Evolutionary conservation across 2,113 vertebrate genomes (phyloP), one percentile per base, ranked within the genome.

Genomic region (Cricetomys ansorgei): DNA sequence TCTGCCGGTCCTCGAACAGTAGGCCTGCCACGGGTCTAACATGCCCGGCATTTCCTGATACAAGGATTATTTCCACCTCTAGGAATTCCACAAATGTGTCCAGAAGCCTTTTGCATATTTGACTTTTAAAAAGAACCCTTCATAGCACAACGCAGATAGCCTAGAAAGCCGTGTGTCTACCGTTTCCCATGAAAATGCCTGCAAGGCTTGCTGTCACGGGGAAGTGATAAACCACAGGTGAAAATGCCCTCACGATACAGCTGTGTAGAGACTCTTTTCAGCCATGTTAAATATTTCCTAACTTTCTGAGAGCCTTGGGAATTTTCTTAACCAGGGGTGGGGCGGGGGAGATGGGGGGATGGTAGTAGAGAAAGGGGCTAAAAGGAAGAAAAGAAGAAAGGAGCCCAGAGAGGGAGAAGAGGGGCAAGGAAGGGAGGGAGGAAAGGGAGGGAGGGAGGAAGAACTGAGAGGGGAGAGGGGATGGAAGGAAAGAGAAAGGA

Each of bases 121-220:
- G 83, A 23, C 88, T 91, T 95, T 97, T 96, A 97, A 97, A 97
- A 97, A 96, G 95, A 96, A 97, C 92, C 86, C 55, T 96, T 93
- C 91, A 91, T 76, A 88, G 83, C 59, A 79, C 50, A 91, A 89
- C 43, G 86, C 34, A 97, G 95, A 85, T 95, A 96, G 90, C 88
- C 90, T 92, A 95, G 85, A 97, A 97, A 94, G 89, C 75, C 12
- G 7, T 23, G 59, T 69, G 84, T 96, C 95, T 94, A 92, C 57
- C 8, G 25, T 95, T 95, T 95, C 80, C 50, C 50, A 88, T 88
- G 70, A 92, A 89, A 91, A 96, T 84, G 97, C 80, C 80, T 94
- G 17, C 62, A 85, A 88, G 19, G 69, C 29, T 48, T 90, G 65
- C 76, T 87, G 37, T 93, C 16, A 16, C 88, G 90, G 90, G 67